A percentile compares a stretch with the other conserved stretches of the same genome.
These are phyloP conservation scores for Plutella xylostella DNA, from an alignment of 2,888 invertebrate species.

Conservation along the genomic window DNA sequence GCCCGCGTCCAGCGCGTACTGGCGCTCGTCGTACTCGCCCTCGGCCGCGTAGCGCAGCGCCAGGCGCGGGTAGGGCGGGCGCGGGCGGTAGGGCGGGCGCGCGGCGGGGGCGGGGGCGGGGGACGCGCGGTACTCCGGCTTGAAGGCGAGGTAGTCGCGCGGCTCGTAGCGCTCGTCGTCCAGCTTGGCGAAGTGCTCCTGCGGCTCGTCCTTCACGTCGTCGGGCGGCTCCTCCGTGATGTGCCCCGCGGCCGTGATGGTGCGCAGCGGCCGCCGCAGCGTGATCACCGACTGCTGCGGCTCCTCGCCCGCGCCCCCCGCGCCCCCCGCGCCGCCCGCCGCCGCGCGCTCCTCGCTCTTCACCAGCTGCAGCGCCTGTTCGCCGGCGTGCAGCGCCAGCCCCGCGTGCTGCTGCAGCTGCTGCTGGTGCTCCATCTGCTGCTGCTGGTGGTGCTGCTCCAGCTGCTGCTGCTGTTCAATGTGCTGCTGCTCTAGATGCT, in stretches of 20 bases:
- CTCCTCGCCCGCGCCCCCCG: conserved; percentile 24
- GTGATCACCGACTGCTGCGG: conserved; percentile 66
- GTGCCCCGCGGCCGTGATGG: conserved; percentile 72
- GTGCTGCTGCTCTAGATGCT: not conserved
- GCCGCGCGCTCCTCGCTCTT: conserved; percentile 40
- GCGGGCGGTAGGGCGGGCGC: conserved; percentile 42
- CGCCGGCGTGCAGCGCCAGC: conserved; percentile 25
- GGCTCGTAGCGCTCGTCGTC: conserved; percentile 32
- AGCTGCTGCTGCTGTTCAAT: conserved; percentile 11
- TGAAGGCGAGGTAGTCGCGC: conserved; percentile 48
- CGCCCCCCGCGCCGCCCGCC: conserved; percentile 14
- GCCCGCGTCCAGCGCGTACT: conserved; percentile 33
- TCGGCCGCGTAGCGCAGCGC: conserved; percentile 29
- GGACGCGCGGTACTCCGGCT: conserved; percentile 46
- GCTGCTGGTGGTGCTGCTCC: conserved; percentile 14
- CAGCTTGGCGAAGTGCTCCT: conserved; percentile 30
- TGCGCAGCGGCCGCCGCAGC: conserved; percentile 65
- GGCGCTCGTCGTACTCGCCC: conserved; percentile 37
- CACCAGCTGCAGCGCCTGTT: conserved; percentile 53
- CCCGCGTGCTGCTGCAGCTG: conserved; percentile 5
- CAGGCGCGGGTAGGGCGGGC: conserved; percentile 35
- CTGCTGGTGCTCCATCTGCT: conserved; percentile 12
- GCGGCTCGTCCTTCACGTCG: conserved; percentile 52
- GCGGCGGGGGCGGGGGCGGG: conserved; percentile 26
- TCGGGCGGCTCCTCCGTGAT: conserved; percentile 48